Evolutionary conservation across 2,113 vertebrate genomes (phyloP), one percentile per base, ranked within the genome.

Genomic region (Aldabrachelys gigantea): DNA sequence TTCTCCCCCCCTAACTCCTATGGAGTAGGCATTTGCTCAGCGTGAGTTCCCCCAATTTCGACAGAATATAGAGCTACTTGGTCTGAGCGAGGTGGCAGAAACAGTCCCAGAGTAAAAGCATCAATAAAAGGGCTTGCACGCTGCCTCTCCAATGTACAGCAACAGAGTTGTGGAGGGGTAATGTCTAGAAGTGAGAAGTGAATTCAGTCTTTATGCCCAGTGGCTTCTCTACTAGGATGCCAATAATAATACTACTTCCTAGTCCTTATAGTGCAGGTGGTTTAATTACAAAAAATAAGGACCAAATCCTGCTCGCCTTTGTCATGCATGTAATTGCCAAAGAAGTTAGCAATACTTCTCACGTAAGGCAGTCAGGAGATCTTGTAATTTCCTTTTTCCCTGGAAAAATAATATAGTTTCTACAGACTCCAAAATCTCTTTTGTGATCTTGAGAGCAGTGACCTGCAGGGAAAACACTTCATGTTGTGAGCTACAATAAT

Each of bases 381-480:
- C 14, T 92, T 85, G 35, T 38, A 57, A 82, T 78, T 1, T 35
- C 87, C 10, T 3, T 76, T 84, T 89, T 75, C 35, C 14, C 52
- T 78, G 47, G 75, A 52, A 22, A 72, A 50, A 47, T 54, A 31
- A 6, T 81, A 50, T 12, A 1, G 5, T 72, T 96, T 81, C 80
- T 88, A 79, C 52, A 91, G 94, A 69, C 81, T 88, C 8, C 49
- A 59, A 19, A 11, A 49, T 87, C 75, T 29, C 82, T 82, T 88
- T 89, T 22, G n/a, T 56, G 86, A 96, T 93, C 85, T 52, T 62
- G 80, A 92, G 79, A 96, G 65, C 8, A 92, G 49, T 52, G 6
- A 6, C 65, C 82, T 57, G 54, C 91, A 95, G 88, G 75, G 96
- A 97, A 24, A 80, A 96, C 27, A 72, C 21, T 93, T 96, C 95